A percentile compares a stretch with the other conserved stretches of the same genome.
Conservation (phyloP, 1,140 invertebrate species). For the Trichonephila clavata region DNA sequence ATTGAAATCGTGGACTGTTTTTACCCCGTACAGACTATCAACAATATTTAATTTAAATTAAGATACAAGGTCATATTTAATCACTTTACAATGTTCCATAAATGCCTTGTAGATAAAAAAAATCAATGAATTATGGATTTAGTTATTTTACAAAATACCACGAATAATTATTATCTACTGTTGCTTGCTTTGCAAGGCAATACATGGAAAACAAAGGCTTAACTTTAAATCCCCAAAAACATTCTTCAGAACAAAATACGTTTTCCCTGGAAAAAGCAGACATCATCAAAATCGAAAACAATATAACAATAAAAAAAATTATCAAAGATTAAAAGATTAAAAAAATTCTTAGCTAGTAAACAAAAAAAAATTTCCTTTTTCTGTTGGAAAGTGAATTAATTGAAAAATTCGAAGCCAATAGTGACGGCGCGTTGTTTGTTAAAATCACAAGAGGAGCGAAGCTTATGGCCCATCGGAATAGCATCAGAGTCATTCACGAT, state of each 20-base stretch:
- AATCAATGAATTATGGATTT: too few species aligned
- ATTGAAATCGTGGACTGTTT: too few species aligned
- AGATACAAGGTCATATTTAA: too few species aligned
- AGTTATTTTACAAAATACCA: too few species aligned
- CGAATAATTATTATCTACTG: too few species aligned
- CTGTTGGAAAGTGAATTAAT: conserved; percentile 55
- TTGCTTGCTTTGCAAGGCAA: too few species aligned
- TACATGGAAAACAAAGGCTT: neutral
- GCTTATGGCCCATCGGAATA: conserved; percentile 66
- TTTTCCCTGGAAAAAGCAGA: neutral
- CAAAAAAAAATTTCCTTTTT: neutral
- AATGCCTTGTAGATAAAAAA: too few species aligned
- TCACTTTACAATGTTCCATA: too few species aligned
- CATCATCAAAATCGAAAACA: neutral
- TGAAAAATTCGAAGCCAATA: conserved; percentile 70
- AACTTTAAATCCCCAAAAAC: neutral
- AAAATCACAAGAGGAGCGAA: conserved; percentile 61
- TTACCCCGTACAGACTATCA: too few species aligned
- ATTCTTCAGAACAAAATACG: neutral
- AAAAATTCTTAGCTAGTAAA: neutral
- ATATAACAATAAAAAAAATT: neutral
- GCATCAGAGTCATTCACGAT: conserved; percentile 49
- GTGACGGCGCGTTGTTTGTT: conserved; percentile 62
- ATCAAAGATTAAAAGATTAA: neutral
- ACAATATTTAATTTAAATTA: too few species aligned